Base-by-base conservation (phyloP, 2,113 vertebrate species). In the Amphilophus citrinellus region DNA sequence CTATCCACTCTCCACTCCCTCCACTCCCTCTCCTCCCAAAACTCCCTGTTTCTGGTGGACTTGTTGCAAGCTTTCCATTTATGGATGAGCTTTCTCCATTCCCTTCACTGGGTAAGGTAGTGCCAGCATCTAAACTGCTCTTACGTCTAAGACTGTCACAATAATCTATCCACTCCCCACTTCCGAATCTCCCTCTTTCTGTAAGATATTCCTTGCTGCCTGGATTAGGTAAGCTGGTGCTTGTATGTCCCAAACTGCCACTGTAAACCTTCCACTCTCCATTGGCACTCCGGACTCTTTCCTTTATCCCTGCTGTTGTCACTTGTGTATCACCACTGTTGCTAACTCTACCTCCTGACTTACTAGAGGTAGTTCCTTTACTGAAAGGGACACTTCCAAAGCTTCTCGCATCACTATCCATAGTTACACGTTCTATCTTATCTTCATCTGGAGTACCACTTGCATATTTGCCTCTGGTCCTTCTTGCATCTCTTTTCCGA, bases 131-230 rank as follows among this genome's bases (percentile, higher is more conserved):
- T 68, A 37, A 73, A 5, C 39, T 66, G 13, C 27, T 32, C 9
- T 75, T 61, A 24, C 4, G 11, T 39, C 4, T 20, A 37, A 60
- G 15, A 63, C 27, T 65, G 2, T 47, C 39, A 0, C 80, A 24
- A 30, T 84, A 73, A 2, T 73, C 8, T 1, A 53, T 14, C 87
- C 60, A 61, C 24, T 76, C 71, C 2, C 50, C 77, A 62, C 62
- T 86, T 8, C 71, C 18, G 8, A 78, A 58, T 9, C 76, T 57
- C 8, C 76, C 79, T 3, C 47, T 66, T 62, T 71, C 57, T 79
- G 79, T 20, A 5, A 1, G 22, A 8, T 3, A 37, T 1, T 53
- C 61, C 15, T 79, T 6, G 10, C 15, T 63, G 4, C 1, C 3
- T 53, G 77, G 22, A 20, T 37, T 79, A 11, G 56, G 10, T 13